phyloP scores from a whole-genome alignment of 2,888 invertebrate species.

The Acrobasis repandana region DNA sequence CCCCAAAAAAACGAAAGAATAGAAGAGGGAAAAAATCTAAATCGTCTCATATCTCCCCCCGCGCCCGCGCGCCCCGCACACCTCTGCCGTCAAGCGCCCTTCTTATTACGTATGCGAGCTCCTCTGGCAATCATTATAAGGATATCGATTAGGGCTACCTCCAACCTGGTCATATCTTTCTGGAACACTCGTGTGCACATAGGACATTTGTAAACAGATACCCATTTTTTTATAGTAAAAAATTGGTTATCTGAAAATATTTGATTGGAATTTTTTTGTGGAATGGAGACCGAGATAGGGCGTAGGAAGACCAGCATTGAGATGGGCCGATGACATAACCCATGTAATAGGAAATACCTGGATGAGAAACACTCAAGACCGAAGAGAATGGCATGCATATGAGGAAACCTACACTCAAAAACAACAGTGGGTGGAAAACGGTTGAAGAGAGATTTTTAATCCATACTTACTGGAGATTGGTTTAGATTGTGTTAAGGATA shows the following conservation, averaged over 20 bases:
- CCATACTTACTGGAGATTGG: too few relatives aligned
- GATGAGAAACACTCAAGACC: too few relatives aligned
- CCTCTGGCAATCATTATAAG: slow-evolving; percentile 83
- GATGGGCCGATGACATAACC: too few relatives aligned
- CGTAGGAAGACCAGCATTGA: too few relatives aligned
- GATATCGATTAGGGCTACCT: slow-evolving; percentile 82
- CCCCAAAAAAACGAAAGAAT: slow-evolving; percentile 83
- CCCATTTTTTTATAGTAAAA: slow-evolving; percentile 23
- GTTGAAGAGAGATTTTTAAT: too few relatives aligned
- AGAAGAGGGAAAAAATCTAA: slow-evolving; percentile 83
- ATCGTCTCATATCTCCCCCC: slow-evolving; percentile 82
- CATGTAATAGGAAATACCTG: too few relatives aligned
- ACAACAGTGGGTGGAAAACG: too few relatives aligned
- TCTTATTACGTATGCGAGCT: slow-evolving; percentile 84
- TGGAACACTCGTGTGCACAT: slow-evolving; percentile 69
- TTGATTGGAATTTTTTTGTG: background rate
- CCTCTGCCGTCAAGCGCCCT: slow-evolving; percentile 78
- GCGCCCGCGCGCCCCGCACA: slow-evolving; percentile 64
- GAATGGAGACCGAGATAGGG: too few relatives aligned
- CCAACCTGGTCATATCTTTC: slow-evolving; percentile 79
- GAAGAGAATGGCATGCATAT: too few relatives aligned
- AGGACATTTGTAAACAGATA: slow-evolving; percentile 55
- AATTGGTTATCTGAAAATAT: background rate
- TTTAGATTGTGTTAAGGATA: too few relatives aligned
- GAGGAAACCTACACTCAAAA: too few relatives aligned